These are phyloP conservation scores for Clitarchus hookeri DNA, from an alignment of 2,888 invertebrate species.

Conservation along the genomic window DNA sequence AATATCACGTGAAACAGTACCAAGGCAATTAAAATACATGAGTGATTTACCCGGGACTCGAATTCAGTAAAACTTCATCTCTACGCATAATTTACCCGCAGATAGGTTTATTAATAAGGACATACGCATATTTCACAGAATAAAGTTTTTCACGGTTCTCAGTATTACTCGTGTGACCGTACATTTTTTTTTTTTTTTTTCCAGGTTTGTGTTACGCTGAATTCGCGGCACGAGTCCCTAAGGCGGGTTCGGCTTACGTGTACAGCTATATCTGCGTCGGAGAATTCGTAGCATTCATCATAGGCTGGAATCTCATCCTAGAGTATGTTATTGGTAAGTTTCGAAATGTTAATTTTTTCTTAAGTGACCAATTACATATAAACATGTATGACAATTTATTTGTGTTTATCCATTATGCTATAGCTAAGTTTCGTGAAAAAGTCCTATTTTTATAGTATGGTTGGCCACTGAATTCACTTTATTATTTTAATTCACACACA, in stretches of 20 bases:
- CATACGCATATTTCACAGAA: no score
- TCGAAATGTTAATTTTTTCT: neutral
- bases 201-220: constrained; percentile 79
- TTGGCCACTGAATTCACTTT: no score
- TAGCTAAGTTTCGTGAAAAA: no score
- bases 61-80: no score
- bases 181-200: constrained; percentile 41
- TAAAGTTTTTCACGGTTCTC: neutral
- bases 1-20: no score
- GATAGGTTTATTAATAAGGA: no score
- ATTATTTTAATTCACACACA: no score
- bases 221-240: constrained; percentile 78
- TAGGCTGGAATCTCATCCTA: constrained; percentile 83
- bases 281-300: constrained; percentile 78
- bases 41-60: no score
- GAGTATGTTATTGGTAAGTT: constrained; percentile 75
- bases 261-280: constrained; percentile 79
- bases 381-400: neutral
- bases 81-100: no score
- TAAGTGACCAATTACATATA: neutral
- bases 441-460: no score
- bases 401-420: no score
- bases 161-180: neutral
- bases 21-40: no score
- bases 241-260: constrained; percentile 83